phyloP scores from a whole-genome alignment of 1,140 invertebrate genomes.

The Brachionus rotundiformis region DNA sequence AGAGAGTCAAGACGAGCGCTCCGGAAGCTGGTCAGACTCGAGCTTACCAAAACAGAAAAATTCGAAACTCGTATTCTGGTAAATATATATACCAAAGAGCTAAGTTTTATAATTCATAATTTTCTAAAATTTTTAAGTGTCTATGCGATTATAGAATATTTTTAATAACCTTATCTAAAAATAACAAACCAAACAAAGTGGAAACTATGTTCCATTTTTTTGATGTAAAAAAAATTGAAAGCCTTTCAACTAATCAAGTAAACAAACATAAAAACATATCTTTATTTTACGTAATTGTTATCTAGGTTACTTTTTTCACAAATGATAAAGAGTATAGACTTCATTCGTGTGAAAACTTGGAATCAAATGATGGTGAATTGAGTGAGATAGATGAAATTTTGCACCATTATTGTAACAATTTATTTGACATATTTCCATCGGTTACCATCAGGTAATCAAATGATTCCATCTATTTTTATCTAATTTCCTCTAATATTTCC shows the following conservation, averaged over 20 bases:
- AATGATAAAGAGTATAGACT: slow-evolving; percentile 4
- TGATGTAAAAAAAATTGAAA: slow-evolving; percentile 39
- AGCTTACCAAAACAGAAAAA: slow-evolving; percentile 27
- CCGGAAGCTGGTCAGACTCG: neutral
- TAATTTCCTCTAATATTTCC: no score
- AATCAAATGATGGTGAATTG: neutral
- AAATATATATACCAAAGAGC: no score
- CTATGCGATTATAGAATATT: slow-evolving; percentile 21
- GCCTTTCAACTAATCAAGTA: slow-evolving; percentile 5
- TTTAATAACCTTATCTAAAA: slow-evolving; percentile 21
- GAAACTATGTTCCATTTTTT: slow-evolving; percentile 29
- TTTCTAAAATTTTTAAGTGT: neutral
- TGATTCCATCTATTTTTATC: no score
- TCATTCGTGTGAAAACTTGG: neutral
- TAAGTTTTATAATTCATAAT: neutral
- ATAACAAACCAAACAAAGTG: slow-evolving; percentile 23
- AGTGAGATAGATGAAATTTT: neutral
- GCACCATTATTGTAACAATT: slow-evolving; percentile 21
- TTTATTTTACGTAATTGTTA: neutral
- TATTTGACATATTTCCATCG: slow-evolving; percentile 42
- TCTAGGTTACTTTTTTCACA: neutral
- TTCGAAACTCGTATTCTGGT: slow-evolving; percentile 33
- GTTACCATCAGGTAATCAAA: slow-evolving; percentile 23
- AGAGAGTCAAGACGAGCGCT: slow-evolving; percentile 9
- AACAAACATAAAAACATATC: neutral